These are phyloP conservation scores for Fregata magnificens DNA, from an alignment of 2,113 vertebrate species.

Conservation along the genomic window DNA sequence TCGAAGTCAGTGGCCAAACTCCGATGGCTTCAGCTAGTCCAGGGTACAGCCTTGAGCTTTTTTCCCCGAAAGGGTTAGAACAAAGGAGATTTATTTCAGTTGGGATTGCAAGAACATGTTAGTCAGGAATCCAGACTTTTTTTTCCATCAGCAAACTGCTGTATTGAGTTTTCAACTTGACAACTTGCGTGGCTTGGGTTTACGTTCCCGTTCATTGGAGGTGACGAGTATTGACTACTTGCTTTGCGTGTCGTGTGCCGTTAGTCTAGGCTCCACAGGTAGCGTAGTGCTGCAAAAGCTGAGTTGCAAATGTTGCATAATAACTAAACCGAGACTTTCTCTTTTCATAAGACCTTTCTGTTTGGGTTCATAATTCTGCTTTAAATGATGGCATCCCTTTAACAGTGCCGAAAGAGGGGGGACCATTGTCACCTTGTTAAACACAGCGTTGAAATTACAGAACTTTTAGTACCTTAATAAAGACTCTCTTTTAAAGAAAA, in stretches of 20 bases:
- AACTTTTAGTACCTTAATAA: not conserved
- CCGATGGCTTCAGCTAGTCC: accelerated
- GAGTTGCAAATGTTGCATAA: not conserved
- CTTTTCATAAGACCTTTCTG: not conserved
- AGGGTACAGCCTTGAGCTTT: not conserved
- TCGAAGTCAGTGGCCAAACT: not conserved
- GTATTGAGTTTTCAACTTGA: not conserved
- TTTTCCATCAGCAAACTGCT: not conserved
- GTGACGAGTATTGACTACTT: accelerated
- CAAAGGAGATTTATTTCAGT: not conserved
- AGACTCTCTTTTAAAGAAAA: not conserved
- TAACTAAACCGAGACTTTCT: not conserved
- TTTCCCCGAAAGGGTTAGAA: not conserved
- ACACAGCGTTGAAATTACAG: not conserved
- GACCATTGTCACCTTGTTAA: not conserved
- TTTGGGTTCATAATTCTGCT: not conserved
- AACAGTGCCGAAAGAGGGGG: not conserved
- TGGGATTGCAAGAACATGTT: not conserved
- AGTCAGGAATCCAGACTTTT: not conserved
- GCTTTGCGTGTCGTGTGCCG: accelerated
- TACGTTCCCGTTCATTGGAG: not conserved
- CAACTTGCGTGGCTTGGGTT: not conserved
- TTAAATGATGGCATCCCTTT: not conserved
- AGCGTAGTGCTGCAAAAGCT: not conserved
- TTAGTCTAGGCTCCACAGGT: not conserved